These are phyloP conservation scores for Phasianus colchicus DNA, from an alignment of 2,113 vertebrate species.

Conservation along the genomic window DNA sequence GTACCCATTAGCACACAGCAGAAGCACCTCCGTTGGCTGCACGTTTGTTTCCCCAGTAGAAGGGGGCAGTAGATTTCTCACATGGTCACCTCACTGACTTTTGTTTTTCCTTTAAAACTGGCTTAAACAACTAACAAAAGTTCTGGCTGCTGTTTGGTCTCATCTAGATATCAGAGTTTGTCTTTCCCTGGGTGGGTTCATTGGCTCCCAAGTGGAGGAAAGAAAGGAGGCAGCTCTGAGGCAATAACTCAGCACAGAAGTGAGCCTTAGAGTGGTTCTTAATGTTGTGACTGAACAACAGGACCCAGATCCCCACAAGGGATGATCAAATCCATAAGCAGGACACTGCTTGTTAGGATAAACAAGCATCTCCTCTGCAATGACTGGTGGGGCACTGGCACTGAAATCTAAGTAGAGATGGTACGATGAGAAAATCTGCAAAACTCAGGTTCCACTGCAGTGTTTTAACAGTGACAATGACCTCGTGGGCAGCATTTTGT, in stretches of 20 bases:
- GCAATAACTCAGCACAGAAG: not conserved
- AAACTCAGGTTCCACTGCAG: not conserved
- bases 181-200: not conserved
- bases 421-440: not conserved
- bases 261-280: not conserved
- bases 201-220: not conserved
- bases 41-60: rapidly evolving
- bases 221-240: not conserved
- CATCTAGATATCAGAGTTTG: not conserved
- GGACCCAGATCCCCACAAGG: not conserved
- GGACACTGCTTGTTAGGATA: not conserved
- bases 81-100: not conserved
- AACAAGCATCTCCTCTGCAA: not conserved
- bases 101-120: not conserved
- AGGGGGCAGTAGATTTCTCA: not conserved
- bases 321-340: not conserved
- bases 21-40: not conserved
- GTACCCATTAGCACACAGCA: not conserved
- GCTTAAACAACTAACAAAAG: not conserved
- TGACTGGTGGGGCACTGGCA: not conserved
- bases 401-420: not conserved
- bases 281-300: not conserved
- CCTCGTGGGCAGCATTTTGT: not conserved
- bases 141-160: not conserved
- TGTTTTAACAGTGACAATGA: not conserved